Evolutionary conservation across 2,888 invertebrate genomes (phyloP), one percentile per base, ranked within the genome.

Genomic region (Parnassius apollo): DNA sequence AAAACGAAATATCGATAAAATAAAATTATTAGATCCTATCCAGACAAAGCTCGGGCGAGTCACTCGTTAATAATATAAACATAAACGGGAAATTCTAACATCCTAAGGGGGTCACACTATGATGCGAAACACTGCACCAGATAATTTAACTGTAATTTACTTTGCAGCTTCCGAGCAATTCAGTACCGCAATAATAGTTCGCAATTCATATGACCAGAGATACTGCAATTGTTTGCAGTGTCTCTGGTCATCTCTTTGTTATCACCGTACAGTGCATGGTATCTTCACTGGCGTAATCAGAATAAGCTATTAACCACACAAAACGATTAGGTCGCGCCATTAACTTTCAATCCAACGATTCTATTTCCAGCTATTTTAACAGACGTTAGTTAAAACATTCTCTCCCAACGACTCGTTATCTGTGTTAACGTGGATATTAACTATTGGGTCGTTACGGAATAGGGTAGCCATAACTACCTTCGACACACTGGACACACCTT

Each of bases 381-480:
- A 25, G 46, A 13, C 44, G 25, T 25, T 54, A 46, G 60, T 55
- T 61, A 50, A 54, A 59, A 11, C 59, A 46, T 52, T 52, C 13
- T 9, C 13, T 49, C n/a, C 48, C 12, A 49, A 49, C 42, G 35
- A 35, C 4, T 8, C 45, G 13, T 22, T 42, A 49, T 60, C 35
- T 59, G 56, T 52, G 58, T 49, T 48, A 53, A 56, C 22, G 52
- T 64, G 18, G 50, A 42, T 50, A 44, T 61, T 63, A 61, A 64
- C 56, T 48, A 59, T 57, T 45, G 45, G 52, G 49, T 50, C 58
- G 49, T 45, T 57, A 42, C 48, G n/a, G 49, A 62, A n/a, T 61
- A 9, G 13, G 35, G 13, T 11, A 13, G 42, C 59, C 60, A 56
- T 51, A 56, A 55, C 59, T 0, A 45, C 44, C 25, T 61, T 25